A percentile compares a stretch with the other conserved stretches of the same genome.
Conservation (phyloP, 1,140 invertebrate genomes). For the Eubasilissa regina region DNA sequence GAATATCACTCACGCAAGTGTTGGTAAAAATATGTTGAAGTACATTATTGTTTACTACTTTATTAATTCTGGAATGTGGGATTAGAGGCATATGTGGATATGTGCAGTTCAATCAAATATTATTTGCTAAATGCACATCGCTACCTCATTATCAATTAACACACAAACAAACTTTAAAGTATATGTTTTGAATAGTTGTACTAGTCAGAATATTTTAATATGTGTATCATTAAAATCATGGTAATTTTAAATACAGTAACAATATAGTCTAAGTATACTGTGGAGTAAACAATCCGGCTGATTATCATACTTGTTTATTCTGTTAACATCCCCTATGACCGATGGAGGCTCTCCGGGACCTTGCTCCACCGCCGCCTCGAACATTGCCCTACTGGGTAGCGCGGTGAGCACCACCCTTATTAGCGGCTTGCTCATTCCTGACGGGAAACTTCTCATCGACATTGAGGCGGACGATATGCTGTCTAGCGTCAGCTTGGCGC, state of each 20-base stretch:
- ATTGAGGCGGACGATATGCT: slow-evolving; percentile 70
- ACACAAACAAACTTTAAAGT: no score
- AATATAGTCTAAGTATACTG: slow-evolving; percentile 77
- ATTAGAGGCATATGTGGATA: no score
- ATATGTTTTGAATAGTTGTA: no score
- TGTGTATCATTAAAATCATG: no score
- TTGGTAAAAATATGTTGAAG: no score
- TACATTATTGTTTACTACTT: no score
- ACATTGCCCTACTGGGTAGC: slow-evolving; percentile 73
- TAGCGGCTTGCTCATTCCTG: slow-evolving; percentile 52
- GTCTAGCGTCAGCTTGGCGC: slow-evolving; percentile 67
- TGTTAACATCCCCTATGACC: slow-evolving; percentile 69
- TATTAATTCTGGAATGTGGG: no score
- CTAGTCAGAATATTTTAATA: no score
- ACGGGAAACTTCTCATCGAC: slow-evolving; percentile 63
- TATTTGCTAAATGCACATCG: no score
- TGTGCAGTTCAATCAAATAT: no score
- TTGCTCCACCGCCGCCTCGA: slow-evolving; percentile 74
- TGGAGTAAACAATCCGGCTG: slow-evolving; percentile 78
- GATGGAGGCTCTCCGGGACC: slow-evolving; percentile 53
- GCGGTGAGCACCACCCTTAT: slow-evolving; percentile 71
- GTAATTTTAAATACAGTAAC: slow-evolving; percentile 69
- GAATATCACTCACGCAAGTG: no score
- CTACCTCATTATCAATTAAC: no score
- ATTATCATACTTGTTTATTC: slow-evolving; percentile 77